Base-by-base conservation (phyloP, 2,888 invertebrate genomes). In the Pristionchus japonicus region DNA sequence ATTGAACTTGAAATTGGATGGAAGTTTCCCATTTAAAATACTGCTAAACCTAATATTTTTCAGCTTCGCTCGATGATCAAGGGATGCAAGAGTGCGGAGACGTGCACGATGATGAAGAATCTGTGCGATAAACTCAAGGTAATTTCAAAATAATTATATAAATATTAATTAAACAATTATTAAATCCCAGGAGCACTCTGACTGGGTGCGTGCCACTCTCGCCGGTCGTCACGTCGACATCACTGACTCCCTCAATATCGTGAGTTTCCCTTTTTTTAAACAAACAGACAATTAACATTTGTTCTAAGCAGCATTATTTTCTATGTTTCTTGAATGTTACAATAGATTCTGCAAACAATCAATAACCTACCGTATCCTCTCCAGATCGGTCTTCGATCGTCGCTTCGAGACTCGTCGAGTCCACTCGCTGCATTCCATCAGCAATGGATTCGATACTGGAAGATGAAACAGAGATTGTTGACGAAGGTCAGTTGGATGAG, bases 401-500 rank as follows among this genome's bases (percentile, higher is more conserved):
- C 89, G 1, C 89, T 92, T 88, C 91, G 90, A 77, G 89, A 90
- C 49, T 90, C 91, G 13, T 90, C 91, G 37, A 89, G 90, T 70
- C 92, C 92, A 31, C 88, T 92, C 61, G 89, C 90, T 3, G n/a
- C 89, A 40, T 92, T 89, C 89, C 91, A 92, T 80, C 67, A 91
- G 20, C 90, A 91, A 86, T 91, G 91, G 92, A 90, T 90, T 86
- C 90, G 91, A 82, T 90, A 90, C 31, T 92, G 92, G 92, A 92
- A 92, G 89, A 88, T 90, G 88, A 91, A 91, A 88, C 89, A 91
- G 49, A 82, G 87, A 61, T 23, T 87, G 40, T 34, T 87, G 6
- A 87, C 40, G 0, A 77, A 74, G 87, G 87, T 87, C 13, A 9
- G 23, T 20, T 70, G 23, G 15, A 17, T n/a, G n/a, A n/a, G n/a